Base-by-base conservation (phyloP, 2,113 vertebrate genomes). In the Engystomops pustulosus region DNA sequence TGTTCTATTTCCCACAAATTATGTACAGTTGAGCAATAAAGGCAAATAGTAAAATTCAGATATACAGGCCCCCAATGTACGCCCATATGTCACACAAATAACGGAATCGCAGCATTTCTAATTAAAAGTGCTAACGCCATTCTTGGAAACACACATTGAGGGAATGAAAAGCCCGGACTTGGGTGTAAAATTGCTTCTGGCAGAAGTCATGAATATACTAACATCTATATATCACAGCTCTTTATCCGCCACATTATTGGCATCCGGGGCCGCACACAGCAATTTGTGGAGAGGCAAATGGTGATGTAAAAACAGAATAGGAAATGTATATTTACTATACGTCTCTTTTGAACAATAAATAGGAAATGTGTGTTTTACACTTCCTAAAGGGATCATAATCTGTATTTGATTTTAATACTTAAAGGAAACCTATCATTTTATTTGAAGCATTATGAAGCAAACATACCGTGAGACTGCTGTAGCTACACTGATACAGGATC, bases 131-230 rank as follows among this genome's bases (percentile, higher is more conserved):
- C 4, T 36, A 36, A 58, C 2, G 11, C 9, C 45, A 53, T 36
- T 55, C 18, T 23, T 38, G 32, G 49, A 55, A 32, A 38, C 32
- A 17, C 45, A 17, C 41, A 27, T 36, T 38, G 34, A 47, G 38
- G 23, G 69, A 47, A 72, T 72, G 69, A 72, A 49, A 74, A 74
- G 23, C 23, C 44, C 4, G 12, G 36, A 4, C 8, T 20, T 0
- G 10, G 23, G 70, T 3, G 27, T 30, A 47, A 6, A 74, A 49
- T 8, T 15, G 70, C 70, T 30, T 45, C 44, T 74, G 70, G 25
- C 44, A 30, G 25, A 30, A 65, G 17, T 72, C 38, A 72, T 72
- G 69, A 72, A 74, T 74, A 18, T 74, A 17, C 70, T 32, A 49
- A 49, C 41, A 72, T 47, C 23, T 14, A 47, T 72, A 72, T 45